Base-by-base conservation (phyloP, 2,113 vertebrate species). In the Spizaetus ornatus region DNA sequence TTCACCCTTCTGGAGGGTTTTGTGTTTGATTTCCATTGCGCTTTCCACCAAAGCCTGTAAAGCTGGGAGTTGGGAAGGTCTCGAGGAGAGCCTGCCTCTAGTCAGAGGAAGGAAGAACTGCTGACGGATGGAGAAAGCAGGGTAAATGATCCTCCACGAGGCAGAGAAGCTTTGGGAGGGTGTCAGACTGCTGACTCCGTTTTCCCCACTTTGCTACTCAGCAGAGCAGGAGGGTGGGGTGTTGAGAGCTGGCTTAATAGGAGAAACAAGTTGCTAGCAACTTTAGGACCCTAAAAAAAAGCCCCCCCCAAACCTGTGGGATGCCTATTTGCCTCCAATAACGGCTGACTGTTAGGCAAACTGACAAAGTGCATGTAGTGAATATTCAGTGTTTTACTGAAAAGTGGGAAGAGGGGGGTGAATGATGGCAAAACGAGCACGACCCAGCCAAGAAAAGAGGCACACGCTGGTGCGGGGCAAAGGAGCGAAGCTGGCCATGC, bases 331-430 rank as follows among this genome's bases (percentile, higher is more conserved):
- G n/a, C 40, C 40, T 34, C 61, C 9, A 4, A 1, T 5, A 12
- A 8, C 0, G 1, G 17, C 10, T 40, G 55, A 14, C 48, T 16
- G 8, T 13, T 15, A 6, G 61, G 53, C 45, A 19, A 34, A 16
- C 1, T 1, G 53, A 7, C 11, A 43, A 18, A 13, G 31, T 1
- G n/a, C 47, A 3, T 1, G 23, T 3, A 10, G 40, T 3, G 47
- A 36, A 3, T 15, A 6, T 6, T 32, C 21, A 2, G 67, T 11
- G 1, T 42, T 17, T 14, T 4, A 13, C 4, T 14, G 58, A 6
- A 7, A 31, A 32, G 23, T 1, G n/a, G 71, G 52, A 19, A 29
- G 25, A 2, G 7, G 2, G 3, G 4, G 23, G 29, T 2, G 29
- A 19, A 2, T 1, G 25, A 11, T 18, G 67, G 67, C 42, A 11